A percentile compares a stretch with the other conserved stretches of the same genome.
These are phyloP conservation scores for Littorina saxatilis DNA, from an alignment of 1,140 invertebrate genomes.

Conservation along the genomic window DNA sequence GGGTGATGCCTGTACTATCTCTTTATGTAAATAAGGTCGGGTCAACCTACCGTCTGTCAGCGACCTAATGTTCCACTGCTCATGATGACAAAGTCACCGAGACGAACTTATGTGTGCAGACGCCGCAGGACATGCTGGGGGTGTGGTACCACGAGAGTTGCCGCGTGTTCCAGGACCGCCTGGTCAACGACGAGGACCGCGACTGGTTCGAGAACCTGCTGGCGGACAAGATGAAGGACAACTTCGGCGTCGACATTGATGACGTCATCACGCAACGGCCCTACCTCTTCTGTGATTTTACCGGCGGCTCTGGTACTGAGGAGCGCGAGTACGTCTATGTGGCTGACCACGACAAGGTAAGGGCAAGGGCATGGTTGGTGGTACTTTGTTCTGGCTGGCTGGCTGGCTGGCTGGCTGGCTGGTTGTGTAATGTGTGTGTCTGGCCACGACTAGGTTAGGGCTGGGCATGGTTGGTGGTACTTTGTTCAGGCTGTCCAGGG, in stretches of 20 bases:
- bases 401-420: too few relatives aligned
- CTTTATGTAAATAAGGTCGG: too few relatives aligned
- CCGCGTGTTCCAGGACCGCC: slow-evolving; percentile 76
- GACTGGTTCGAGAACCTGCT: slow-evolving; percentile 72
- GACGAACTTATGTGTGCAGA: neutral
- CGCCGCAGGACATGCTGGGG: slow-evolving; percentile 60
- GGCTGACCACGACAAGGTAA: slow-evolving; percentile 70
- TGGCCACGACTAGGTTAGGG: too few relatives aligned
- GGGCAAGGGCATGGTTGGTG: too few relatives aligned
- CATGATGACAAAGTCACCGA: too few relatives aligned
- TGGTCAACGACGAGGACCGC: slow-evolving; percentile 76
- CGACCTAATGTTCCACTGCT: too few relatives aligned
- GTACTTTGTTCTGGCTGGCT: too few relatives aligned
- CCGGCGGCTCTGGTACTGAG: slow-evolving; percentile 51
- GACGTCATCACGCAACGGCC: slow-evolving; percentile 70
- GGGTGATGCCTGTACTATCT: too few relatives aligned
- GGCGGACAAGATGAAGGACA: slow-evolving; percentile 67
- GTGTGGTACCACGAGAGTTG: slow-evolving; percentile 76
- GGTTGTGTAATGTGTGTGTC: too few relatives aligned
- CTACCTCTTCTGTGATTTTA: slow-evolving; percentile 77
- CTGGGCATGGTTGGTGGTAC: too few relatives aligned
- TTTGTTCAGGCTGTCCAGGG: too few relatives aligned
- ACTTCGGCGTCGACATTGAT: slow-evolving; percentile 69
- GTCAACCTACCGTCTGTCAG: too few relatives aligned
- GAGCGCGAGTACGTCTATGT: slow-evolving; percentile 70